These are phyloP conservation scores for Tetramorium simillimum DNA, from an alignment of 1,140 invertebrate species.

Conservation along the genomic window DNA sequence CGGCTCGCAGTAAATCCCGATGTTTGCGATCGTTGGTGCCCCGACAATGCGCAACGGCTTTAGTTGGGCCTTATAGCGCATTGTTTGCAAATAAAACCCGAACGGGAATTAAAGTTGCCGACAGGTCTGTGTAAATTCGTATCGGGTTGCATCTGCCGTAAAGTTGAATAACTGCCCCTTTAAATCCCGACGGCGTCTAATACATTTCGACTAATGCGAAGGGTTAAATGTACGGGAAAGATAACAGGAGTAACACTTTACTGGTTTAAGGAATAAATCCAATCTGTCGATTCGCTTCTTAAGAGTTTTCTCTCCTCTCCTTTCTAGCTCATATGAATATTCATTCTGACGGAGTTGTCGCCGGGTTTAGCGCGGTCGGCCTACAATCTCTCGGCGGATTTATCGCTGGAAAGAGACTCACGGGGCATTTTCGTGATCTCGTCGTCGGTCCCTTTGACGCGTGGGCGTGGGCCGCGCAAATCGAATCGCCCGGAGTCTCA, in stretches of 20 bases:
- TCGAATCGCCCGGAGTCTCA: conserved; percentile 79
- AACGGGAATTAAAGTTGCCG: conserved; percentile 51
- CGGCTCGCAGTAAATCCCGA: conserved; percentile 44
- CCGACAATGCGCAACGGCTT: conserved; percentile 10
- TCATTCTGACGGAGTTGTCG: conserved; percentile 15
- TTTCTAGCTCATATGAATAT: conserved; percentile 13
- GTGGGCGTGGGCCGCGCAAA: conserved; percentile 79
- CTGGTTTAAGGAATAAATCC: background rate
- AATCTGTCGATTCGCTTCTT: no score
- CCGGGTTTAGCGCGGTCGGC: conserved; percentile 42
- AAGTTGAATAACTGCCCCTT: conserved; percentile 38
- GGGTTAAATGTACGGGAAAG: background rate
- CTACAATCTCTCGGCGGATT: conserved; percentile 56
- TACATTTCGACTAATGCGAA: conserved; percentile 25
- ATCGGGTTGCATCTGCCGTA: conserved; percentile 37
- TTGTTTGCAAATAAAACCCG: conserved; percentile 57
- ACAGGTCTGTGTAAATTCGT: conserved; percentile 43
- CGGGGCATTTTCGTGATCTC: conserved; percentile 74
- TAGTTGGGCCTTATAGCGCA: conserved; percentile 40
- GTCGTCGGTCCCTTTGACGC: conserved; percentile 77
- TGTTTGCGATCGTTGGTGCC: conserved; percentile 28
- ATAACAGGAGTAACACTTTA: background rate
- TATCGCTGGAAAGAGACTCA: conserved; percentile 65
- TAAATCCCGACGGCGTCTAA: conserved; percentile 23
- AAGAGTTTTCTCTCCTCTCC: background rate